These are phyloP conservation scores for Polyploca ridens DNA, from an alignment of 2,888 invertebrate genomes.

Conservation along the genomic window DNA sequence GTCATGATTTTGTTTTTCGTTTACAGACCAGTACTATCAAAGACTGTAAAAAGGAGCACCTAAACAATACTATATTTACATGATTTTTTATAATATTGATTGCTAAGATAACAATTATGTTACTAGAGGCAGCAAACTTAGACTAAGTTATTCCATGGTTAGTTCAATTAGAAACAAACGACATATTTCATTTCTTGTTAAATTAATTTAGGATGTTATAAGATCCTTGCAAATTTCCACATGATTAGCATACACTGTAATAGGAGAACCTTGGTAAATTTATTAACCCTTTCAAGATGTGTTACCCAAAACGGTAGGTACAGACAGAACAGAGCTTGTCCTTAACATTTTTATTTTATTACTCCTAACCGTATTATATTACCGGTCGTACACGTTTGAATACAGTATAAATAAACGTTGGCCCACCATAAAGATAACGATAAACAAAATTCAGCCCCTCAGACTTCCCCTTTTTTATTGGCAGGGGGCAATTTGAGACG, in stretches of 20 bases:
- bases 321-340: constrained; percentile 47
- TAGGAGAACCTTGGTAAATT: background rate
- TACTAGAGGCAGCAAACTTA: no score
- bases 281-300: background rate
- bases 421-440: constrained; percentile 81
- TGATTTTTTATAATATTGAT: no score
- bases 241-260: constrained; percentile 2
- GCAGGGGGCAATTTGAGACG: constrained; percentile 82
- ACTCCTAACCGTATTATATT: constrained; percentile 74
- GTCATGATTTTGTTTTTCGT: no score
- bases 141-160: no score
- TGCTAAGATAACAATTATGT: no score
- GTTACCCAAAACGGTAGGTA: constrained; percentile 2
- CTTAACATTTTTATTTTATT: constrained; percentile 59
- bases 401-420: constrained; percentile 78
- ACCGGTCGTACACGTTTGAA: constrained; percentile 74
- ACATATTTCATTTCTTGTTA: background rate
- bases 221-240: background rate
- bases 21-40: no score
- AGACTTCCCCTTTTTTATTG: constrained; percentile 81
- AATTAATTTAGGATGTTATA: no score
- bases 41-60: no score
- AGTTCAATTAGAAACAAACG: no score
- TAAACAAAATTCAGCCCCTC: constrained; percentile 81
- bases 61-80: no score